Percentiles rank a stretch among this genome's conserved stretches.
phyloP scores from a whole-genome alignment of 2,888 invertebrate species.

The Vesta saturnalis region DNA sequence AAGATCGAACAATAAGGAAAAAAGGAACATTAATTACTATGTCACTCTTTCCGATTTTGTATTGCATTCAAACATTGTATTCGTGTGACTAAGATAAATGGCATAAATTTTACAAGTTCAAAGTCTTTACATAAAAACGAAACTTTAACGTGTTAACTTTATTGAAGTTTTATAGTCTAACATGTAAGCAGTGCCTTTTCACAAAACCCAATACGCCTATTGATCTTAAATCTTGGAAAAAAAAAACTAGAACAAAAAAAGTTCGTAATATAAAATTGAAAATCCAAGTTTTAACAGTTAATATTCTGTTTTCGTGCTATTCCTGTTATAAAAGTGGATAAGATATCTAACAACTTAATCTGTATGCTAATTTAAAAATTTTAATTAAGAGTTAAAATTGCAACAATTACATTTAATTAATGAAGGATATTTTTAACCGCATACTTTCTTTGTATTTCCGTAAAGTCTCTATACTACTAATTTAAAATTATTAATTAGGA shows the following conservation, averaged over 20 bases:
- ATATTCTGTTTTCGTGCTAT: too few species aligned
- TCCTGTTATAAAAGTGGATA: too few species aligned
- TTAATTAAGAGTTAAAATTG: too few species aligned
- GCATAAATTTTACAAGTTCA: not conserved
- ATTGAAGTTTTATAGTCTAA: conserved; percentile 16
- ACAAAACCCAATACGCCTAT: conserved; percentile 6
- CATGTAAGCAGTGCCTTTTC: conserved; percentile 13
- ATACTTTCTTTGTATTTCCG: too few species aligned
- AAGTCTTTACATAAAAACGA: not conserved
- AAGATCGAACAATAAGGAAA: too few species aligned
- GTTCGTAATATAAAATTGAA: not conserved
- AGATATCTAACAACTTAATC: too few species aligned
- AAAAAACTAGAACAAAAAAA: not conserved
- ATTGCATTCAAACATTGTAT: not conserved
- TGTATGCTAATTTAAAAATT: too few species aligned
- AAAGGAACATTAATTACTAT: too few species aligned
- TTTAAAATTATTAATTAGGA: too few species aligned
- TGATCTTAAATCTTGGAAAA: not conserved
- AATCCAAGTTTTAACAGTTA: not conserved
- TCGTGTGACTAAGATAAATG: conserved; percentile 4
- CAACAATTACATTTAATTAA: too few species aligned
- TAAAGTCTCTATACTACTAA: too few species aligned
- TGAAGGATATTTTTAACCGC: too few species aligned
- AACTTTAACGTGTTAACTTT: conserved; percentile 12
- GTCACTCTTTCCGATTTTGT: conserved; percentile 1